Evolutionary conservation across 2,797 vertebrate genomes (phyloP), one percentile per base, ranked within the genome.

Genomic region (Cygnus olor): DNA sequence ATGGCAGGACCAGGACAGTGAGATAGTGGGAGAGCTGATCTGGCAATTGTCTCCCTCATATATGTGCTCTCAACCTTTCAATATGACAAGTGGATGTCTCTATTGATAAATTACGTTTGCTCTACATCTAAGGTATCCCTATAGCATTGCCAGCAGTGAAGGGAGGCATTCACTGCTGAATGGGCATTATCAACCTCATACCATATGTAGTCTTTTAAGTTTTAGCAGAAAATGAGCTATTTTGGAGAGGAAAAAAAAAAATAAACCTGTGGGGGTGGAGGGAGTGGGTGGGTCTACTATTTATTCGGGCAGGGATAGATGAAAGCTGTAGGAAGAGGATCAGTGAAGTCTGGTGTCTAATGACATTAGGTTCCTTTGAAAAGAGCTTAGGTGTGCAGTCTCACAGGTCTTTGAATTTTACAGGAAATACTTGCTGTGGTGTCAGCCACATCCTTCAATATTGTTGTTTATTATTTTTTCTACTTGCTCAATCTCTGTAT

Each of bases 381-480:
- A 84, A 70, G 1, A 9, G 11, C 42, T 80, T 51, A 90, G 49
- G 54, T 82, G 5, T 71, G 47, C 57, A 70, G 38, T 64, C 40
- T 72, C 64, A 64, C 8, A 10, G 61, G 40, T 61, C 88, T 94
- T 91, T 94, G 94, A 89, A 80, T 83, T 89, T 89, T 65, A 89
- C 22, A 65, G 36, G 5, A 71, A 91, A 71, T 91, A 40, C 44
- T 80, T 73, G 14, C 54, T 68, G 22, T 60, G 69, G 15, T 81
- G 45, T 79, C 4, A 11, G 61, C 34, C 54, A 21, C 57, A 74
- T 11, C 18, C 22, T 83, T 85, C 82, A 72, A 5, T 65, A 60
- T 2, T 25, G 24, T 60, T 89, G 21, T 71, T 87, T 61, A 80
- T 64, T 1, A 6, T 61, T 83, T 94, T 88, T 88, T 79, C 32